phyloP scores from a whole-genome alignment of 2,113 vertebrate genomes.

The Chaetodon auriga region DNA sequence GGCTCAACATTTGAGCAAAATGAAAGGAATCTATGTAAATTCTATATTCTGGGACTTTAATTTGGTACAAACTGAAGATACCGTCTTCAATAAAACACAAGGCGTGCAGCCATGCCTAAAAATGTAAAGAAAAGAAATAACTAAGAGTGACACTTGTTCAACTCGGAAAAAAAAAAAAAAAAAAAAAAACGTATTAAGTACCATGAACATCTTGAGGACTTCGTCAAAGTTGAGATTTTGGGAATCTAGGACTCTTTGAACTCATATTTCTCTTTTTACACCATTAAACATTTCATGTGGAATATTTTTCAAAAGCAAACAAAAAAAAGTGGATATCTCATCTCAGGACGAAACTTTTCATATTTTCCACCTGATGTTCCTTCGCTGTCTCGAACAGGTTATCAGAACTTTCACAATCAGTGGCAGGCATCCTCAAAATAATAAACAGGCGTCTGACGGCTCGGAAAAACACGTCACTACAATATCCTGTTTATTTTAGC shows the following conservation, averaged over 20 bases:
- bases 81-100: background rate
- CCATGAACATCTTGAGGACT: background rate
- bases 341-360: constrained; percentile 64
- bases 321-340: constrained; percentile 29
- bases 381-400: constrained; percentile 57
- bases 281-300: background rate
- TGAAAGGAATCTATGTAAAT: background rate
- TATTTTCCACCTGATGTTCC: constrained; percentile 77
- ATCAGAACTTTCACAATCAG: constrained; percentile 76
- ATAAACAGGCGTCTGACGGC: constrained; percentile 56
- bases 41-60: constrained; percentile 6
- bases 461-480: constrained; percentile 82
- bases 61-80: background rate
- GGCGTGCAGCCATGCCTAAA: background rate
- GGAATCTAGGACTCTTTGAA: background rate
- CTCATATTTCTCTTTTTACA: background rate
- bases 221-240: background rate
- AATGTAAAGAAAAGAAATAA: background rate
- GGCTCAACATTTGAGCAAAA: background rate
- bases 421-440: constrained; percentile 71
- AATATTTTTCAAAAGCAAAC: background rate
- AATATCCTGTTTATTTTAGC: constrained; percentile 81
- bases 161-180: background rate
- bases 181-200: no score
- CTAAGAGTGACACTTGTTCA: background rate